phyloP scores from a whole-genome alignment of 2,888 invertebrate species.

The Portevinia maculata region DNA sequence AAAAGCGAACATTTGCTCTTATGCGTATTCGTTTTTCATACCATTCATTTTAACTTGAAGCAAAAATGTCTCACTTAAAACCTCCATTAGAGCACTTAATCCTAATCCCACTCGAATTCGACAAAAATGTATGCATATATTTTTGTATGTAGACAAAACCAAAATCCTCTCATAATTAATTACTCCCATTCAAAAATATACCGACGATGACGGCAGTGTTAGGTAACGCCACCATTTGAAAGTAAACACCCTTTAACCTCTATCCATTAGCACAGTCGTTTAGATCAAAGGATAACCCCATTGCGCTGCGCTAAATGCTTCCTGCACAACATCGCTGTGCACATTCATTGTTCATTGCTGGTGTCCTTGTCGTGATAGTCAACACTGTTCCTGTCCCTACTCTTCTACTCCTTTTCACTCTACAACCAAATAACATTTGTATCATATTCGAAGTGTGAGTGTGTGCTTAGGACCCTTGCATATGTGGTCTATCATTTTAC shows the following conservation, averaged over 20 bases:
- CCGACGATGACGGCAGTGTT: not conserved
- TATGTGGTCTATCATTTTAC: constrained; percentile 70
- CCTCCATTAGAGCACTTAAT: not conserved
- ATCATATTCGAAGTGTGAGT: constrained; percentile 8
- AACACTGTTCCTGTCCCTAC: constrained; percentile 33
- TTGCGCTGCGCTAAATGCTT: constrained; percentile 67
- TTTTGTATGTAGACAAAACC: too few species aligned
- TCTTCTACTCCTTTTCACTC: constrained; percentile 24
- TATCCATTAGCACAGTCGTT: constrained; percentile 69
- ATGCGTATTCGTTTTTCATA: too few species aligned
- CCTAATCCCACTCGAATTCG: not conserved
- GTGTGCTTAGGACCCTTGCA: constrained; percentile 41
- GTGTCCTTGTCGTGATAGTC: constrained; percentile 46
- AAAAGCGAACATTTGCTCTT: too few species aligned
- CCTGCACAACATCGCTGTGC: constrained; percentile 61
- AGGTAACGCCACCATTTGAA: not conserved
- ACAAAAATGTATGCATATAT: not conserved
- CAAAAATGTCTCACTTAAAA: not conserved
- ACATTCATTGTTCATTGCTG: constrained; percentile 68
- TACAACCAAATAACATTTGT: constrained; percentile 5
- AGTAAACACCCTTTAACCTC: constrained; percentile 50
- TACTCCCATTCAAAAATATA: constrained; percentile 28
- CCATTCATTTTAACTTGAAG: too few species aligned
- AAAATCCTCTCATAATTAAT: constrained; percentile 23
- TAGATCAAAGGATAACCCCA: constrained; percentile 73